Conservation (phyloP, 2,888 invertebrate genomes). For the Leptopilina myrica region DNA sequence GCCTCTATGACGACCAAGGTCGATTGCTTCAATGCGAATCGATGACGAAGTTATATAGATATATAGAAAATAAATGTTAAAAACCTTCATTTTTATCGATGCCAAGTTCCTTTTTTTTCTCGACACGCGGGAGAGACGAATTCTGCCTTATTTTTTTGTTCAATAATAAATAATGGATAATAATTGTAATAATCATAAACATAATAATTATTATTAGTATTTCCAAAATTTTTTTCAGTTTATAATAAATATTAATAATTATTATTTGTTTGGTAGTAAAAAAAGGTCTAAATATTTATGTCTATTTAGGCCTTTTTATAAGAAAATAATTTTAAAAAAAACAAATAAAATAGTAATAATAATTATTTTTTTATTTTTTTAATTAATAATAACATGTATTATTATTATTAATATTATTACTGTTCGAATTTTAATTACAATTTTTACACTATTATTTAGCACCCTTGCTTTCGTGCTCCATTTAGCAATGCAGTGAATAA, state of each 20-base stretch:
- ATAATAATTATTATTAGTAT: too few relatives aligned
- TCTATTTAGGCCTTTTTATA: too few relatives aligned
- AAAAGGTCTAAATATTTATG: too few relatives aligned
- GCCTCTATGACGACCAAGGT: conserved; percentile 35
- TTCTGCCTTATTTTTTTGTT: too few relatives aligned
- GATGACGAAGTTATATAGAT: background rate
- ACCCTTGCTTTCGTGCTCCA: conserved; percentile 17
- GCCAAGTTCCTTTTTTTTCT: conserved; percentile 22
- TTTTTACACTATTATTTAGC: background rate
- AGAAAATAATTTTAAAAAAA: too few relatives aligned
- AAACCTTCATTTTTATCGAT: conserved; percentile 27
- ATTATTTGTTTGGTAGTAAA: too few relatives aligned
- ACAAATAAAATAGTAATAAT: too few relatives aligned
- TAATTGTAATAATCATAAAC: too few relatives aligned
- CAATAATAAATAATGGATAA: too few relatives aligned
- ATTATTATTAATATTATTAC: background rate
- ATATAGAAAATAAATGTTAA: conserved; percentile 20
- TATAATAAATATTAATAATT: too few relatives aligned
- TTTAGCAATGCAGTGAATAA: background rate
- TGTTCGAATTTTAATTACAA: background rate
- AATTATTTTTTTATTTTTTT: too few relatives aligned
- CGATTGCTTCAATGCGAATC: conserved; percentile 44
- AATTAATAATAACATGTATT: background rate
- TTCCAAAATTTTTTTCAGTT: too few relatives aligned
- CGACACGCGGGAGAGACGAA: background rate